Conservation (phyloP, 2,113 vertebrate genomes). For the Psilopsiagon aymara region DNA sequence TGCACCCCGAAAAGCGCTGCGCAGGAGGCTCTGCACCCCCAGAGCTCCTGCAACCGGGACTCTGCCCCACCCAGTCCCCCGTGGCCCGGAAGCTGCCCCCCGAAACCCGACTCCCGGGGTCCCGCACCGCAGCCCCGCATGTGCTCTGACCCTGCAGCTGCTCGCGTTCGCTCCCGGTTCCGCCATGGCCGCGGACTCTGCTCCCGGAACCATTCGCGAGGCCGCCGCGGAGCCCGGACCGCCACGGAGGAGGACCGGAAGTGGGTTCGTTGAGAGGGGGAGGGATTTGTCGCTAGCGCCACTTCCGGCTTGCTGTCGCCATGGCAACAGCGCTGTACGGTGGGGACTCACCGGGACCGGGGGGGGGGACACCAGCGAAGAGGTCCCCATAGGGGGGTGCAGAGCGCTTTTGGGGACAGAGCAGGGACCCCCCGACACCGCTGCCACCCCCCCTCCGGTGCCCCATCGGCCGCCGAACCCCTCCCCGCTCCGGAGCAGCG, state of each 20-base stretch:
- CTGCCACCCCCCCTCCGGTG: background rate
- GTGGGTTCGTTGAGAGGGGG: background rate
- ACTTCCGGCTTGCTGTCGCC: background rate
- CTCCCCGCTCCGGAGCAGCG: background rate
- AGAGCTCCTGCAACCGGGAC: too few relatives aligned
- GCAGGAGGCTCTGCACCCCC: background rate
- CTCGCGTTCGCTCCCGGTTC: background rate
- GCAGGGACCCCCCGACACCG: background rate
- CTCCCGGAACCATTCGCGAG: background rate
- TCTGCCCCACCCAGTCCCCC: background rate
- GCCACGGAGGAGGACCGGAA: background rate
- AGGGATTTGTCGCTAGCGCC: fast-evolving
- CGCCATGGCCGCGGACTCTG: background rate
- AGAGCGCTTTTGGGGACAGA: background rate
- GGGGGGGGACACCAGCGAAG: too few relatives aligned
- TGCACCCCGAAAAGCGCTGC: background rate
- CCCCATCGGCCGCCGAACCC: background rate
- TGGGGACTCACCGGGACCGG: too few relatives aligned
- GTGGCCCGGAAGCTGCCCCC: too few relatives aligned
- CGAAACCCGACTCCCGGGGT: background rate
- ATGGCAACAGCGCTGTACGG: background rate
- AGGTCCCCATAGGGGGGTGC: too few relatives aligned
- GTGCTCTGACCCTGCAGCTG: background rate
- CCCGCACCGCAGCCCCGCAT: background rate
- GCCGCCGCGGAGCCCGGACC: background rate